phyloP scores from a whole-genome alignment of 1,140 invertebrate genomes.

The Spodoptera litura region DNA sequence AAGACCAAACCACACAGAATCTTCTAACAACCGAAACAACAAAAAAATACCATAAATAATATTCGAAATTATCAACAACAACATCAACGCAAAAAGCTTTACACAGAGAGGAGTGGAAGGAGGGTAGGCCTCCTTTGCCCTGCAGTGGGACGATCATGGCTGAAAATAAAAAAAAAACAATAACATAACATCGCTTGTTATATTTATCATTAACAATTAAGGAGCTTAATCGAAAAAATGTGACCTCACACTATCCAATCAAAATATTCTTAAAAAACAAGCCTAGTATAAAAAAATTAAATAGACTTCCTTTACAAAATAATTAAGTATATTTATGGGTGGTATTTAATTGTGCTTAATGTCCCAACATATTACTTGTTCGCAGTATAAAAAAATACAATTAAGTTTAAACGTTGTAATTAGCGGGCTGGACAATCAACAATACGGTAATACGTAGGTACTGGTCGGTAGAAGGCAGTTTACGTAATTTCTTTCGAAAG shows the following conservation, averaged over 20 bases:
- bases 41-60: too few species aligned
- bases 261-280: conserved; percentile 14
- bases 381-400: conserved; percentile 26
- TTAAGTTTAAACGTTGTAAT: conserved; percentile 33
- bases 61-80: too few species aligned
- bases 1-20: too few species aligned
- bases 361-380: conserved; percentile 15
- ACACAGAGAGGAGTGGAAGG: too few species aligned
- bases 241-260: conserved; percentile 2
- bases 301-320: conserved; percentile 18
- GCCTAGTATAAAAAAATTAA: conserved; percentile 14
- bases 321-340: conserved; percentile 32
- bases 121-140: too few species aligned
- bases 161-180: too few species aligned
- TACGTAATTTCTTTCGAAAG: conserved; percentile 2
- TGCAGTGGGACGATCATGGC: too few species aligned
- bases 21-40: too few species aligned
- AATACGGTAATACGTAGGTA: not conserved
- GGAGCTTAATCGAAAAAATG: not conserved
- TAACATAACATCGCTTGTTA: not conserved
- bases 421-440: conserved; percentile 7
- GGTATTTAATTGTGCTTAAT: conserved; percentile 37
- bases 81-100: too few species aligned
- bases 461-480: not conserved
- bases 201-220: not conserved